These are phyloP conservation scores for Wasmannia auropunctata DNA, from an alignment of 1,140 invertebrate species.

Conservation along the genomic window DNA sequence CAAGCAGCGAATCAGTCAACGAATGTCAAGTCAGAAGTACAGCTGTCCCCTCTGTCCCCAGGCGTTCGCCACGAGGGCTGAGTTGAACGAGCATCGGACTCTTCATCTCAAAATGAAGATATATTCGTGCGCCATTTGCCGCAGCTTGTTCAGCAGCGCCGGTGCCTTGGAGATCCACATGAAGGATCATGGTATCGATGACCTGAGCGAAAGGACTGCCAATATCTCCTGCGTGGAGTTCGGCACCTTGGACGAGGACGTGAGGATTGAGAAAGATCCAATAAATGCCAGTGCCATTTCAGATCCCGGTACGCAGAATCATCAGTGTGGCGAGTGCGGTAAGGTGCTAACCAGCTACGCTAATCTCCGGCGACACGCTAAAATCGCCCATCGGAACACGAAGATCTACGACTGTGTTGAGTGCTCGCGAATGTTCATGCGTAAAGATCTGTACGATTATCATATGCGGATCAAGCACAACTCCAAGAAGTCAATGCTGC, in stretches of 20 bases:
- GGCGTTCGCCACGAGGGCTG: slow-evolving; percentile 86
- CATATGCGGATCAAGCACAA: slow-evolving; percentile 70
- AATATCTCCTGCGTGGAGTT: slow-evolving; percentile 76
- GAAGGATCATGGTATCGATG: slow-evolving; percentile 83
- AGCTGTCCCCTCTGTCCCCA: slow-evolving; percentile 88
- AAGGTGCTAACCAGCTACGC: slow-evolving; percentile 85
- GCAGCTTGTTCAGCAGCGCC: slow-evolving; percentile 87
- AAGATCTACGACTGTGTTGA: slow-evolving; percentile 84
- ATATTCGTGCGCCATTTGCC: slow-evolving; percentile 87
- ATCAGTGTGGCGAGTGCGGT: slow-evolving; percentile 87
- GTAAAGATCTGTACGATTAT: slow-evolving; percentile 66
- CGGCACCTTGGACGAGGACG: slow-evolving; percentile 21
- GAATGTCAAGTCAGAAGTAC: slow-evolving; percentile 78
- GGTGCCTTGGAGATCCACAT: slow-evolving; percentile 86
- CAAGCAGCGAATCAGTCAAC: slow-evolving; percentile 25
- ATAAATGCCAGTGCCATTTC: slow-evolving; percentile 64
- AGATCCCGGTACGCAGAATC: slow-evolving; percentile 76
- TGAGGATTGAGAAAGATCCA: slow-evolving; percentile 24
- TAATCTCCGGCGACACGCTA: slow-evolving; percentile 85
- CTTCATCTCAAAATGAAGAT: slow-evolving; percentile 89
- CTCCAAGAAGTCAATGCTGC: slow-evolving; percentile 49
- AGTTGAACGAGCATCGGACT: slow-evolving; percentile 88
- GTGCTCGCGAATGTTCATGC: slow-evolving; percentile 77
- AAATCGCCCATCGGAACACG: slow-evolving; percentile 85
- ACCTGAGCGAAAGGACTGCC: slow-evolving; percentile 75